A percentile compares a stretch with the other conserved stretches of the same genome.
These are phyloP conservation scores for Drosophila recens DNA, from an alignment of 2,888 invertebrate species.

Conservation along the genomic window DNA sequence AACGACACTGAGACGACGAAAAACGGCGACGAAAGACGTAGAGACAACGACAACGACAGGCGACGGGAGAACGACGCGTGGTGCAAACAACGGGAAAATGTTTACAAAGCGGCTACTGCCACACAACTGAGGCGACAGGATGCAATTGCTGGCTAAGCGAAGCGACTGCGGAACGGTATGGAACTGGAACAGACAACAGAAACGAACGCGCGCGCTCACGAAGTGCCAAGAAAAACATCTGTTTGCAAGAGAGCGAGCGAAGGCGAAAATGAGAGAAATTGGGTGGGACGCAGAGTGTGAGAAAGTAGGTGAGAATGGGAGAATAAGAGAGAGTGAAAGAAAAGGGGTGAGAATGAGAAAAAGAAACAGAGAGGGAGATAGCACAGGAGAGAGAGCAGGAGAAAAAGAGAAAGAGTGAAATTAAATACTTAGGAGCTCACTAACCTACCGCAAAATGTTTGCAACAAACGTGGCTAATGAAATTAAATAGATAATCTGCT, in stretches of 20 bases:
- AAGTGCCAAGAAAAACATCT: slow-evolving; percentile 55
- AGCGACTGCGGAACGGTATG: slow-evolving; percentile 61
- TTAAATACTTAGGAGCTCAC: slow-evolving; percentile 50
- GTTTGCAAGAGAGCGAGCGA: slow-evolving; percentile 52
- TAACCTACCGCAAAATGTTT: slow-evolving; percentile 74
- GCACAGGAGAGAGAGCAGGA: background rate
- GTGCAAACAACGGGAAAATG: slow-evolving; percentile 72
- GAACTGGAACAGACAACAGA: slow-evolving; percentile 61
- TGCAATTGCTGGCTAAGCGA: slow-evolving; percentile 55
- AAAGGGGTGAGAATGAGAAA: background rate
- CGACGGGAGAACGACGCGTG: slow-evolving; percentile 70
- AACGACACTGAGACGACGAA: slow-evolving; percentile 61
- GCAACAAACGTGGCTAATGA: slow-evolving; percentile 37
- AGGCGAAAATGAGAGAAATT: background rate
- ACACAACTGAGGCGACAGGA: slow-evolving; percentile 78
- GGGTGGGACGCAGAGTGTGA: background rate
- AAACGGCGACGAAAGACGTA: slow-evolving; percentile 63
- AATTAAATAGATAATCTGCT: slow-evolving; percentile 54
- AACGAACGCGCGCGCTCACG: slow-evolving; percentile 47
- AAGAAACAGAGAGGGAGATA: background rate
- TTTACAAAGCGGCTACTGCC: slow-evolving; percentile 80
- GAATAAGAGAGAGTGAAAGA: background rate
- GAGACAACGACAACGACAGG: slow-evolving; percentile 47
- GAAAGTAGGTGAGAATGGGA: slow-evolving; percentile 1
- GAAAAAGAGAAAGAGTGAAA: slow-evolving; percentile 18